Conservation (phyloP, 2,797 vertebrate genomes). For the Myotis planiceps region DNA sequence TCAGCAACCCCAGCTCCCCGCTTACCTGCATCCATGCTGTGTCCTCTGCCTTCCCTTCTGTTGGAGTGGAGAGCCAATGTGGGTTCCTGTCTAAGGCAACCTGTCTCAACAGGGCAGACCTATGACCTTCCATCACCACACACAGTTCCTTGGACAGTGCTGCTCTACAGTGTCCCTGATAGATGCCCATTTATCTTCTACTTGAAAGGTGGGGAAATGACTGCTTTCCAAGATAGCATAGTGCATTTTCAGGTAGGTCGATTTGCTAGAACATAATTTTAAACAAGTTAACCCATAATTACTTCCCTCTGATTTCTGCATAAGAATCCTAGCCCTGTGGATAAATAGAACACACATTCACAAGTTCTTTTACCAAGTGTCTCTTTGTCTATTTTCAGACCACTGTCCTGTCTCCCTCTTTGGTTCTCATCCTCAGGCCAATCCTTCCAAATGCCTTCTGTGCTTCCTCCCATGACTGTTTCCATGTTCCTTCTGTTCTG, state of each 20-base stretch:
- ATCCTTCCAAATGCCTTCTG: neutral
- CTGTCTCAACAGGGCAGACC: neutral
- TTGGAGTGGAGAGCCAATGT: neutral
- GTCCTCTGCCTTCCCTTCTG: neutral
- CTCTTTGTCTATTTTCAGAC: neutral
- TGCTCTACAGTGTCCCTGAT: neutral
- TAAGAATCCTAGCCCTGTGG: neutral
- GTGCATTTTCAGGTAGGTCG: neutral
- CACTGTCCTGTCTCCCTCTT: neutral
- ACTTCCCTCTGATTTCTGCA: neutral
- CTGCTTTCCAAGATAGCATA: neutral
- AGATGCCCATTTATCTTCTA: neutral
- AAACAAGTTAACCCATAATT: neutral
- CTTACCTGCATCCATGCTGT: neutral
- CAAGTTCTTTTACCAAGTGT: neutral
- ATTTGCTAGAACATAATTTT: conserved; percentile 5
- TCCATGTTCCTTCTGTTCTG: neutral
- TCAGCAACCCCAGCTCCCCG: neutral
- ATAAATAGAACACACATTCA: neutral
- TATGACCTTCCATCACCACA: neutral
- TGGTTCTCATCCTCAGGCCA: neutral
- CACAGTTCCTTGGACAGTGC: neutral
- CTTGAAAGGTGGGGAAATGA: neutral
- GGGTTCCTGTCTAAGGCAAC: neutral
- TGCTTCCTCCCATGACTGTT: neutral